These are phyloP conservation scores for Aleadryas rufinucha DNA, from an alignment of 2,113 vertebrate species.

Conservation along the genomic window DNA sequence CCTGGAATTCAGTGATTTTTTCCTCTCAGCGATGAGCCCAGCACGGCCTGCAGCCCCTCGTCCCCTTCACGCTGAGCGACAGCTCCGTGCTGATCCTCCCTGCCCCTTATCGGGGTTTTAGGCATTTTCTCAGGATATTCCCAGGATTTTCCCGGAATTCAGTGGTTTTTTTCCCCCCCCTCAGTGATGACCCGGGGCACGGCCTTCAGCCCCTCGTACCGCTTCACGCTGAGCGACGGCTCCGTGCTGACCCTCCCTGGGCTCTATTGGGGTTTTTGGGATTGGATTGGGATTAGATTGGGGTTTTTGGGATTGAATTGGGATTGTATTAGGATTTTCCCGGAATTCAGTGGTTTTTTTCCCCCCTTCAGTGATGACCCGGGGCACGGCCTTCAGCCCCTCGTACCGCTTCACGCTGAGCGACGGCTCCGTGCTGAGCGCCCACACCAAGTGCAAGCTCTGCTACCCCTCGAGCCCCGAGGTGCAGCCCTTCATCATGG, in stretches of 20 bases:
- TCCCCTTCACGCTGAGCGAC: no score
- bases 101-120: no score
- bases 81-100: no score
- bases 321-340: no score
- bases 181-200: constrained; percentile 94
- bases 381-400: constrained; percentile 92
- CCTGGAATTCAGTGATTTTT: no score
- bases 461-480: constrained; percentile 92
- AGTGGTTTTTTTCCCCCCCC: not conserved
- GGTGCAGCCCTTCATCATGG: constrained; percentile 95
- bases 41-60: no score
- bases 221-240: constrained; percentile 91
- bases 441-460: constrained; percentile 96
- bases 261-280: no score
- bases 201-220: constrained; percentile 94
- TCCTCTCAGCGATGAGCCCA: no score
- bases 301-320: no score
- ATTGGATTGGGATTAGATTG: no score
- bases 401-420: constrained; percentile 94
- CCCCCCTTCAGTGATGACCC: constrained; percentile 90
- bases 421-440: constrained; percentile 90
- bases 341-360: no score
- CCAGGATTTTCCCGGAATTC: not conserved
- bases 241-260: constrained; percentile 75
- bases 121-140: no score